Base-by-base conservation (phyloP, 2,888 invertebrate genomes). In the Horisme vitalbata region DNA sequence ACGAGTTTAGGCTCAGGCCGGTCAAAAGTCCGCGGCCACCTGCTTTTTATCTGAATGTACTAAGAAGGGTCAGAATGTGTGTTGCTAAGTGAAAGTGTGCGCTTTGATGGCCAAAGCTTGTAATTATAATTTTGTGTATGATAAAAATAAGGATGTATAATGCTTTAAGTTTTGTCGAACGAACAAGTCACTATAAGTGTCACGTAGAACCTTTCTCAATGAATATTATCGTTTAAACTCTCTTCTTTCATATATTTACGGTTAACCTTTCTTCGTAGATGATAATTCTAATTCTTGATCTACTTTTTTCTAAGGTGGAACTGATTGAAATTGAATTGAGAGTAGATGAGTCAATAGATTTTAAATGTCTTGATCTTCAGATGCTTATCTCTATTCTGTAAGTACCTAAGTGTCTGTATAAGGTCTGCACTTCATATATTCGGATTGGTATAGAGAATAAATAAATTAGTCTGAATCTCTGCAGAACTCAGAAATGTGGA, bases 121-220 rank as follows among this genome's bases (percentile, higher is more conserved):
- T 59, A 38, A 26, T 63, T 65, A 49, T 59, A 48, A 59, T 57
- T 57, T 55, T 48, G 53, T 54, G 52, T 57, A 54, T 60, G 55
- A 48, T 57, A 59, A 59, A 46, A 55, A 56, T 60, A 53, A 62
- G 55, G 48, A 55, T 50, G 56, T 59, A n/a, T 18, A 57, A 62
- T 67, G 64, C 62, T 68, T 71, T 71, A 66, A 69, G 59, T 57
- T 60, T 63, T 63, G 70, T 68, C 67, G 71, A 75, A 74, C 21
- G 27, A 73, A 69, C 57, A 74, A 71, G 71, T 79, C 80, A 83
- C 84, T 83, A 57, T 71, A 76, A 81, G 79, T 82, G 83, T 81
- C 80, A 77, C 77, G 78, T 81, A 37, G 24, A 62, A 35, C n/a
- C 30, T 33, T 39, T 35, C 31, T 43, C 43, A 24, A 10, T 10